Conservation (phyloP, 1,140 invertebrate species). For the Heliconius himera region DNA sequence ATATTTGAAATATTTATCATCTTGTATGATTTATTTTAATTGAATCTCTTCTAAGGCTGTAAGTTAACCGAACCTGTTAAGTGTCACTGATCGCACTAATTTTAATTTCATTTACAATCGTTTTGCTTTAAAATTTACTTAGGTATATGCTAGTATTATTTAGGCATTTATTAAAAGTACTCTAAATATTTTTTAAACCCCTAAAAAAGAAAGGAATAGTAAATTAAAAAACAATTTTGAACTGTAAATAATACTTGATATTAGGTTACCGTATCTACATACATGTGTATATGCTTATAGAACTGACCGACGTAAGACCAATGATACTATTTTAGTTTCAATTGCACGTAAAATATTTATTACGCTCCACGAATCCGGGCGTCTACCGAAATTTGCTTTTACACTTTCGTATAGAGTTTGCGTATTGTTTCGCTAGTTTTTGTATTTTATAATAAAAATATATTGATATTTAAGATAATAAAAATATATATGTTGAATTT, state of each 20-base stretch:
- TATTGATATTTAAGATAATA: neutral
- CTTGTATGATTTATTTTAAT: no score
- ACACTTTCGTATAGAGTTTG: slow-evolving; percentile 26
- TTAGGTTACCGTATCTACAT: slow-evolving; percentile 19
- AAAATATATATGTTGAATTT: no score
- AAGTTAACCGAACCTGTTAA: no score
- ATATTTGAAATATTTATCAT: no score
- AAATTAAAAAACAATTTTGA: neutral
- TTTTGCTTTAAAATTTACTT: neutral
- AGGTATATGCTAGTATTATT: neutral
- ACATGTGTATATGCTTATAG: slow-evolving; percentile 30
- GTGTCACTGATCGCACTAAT: no score
- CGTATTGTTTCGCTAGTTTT: neutral
- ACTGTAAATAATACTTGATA: neutral
- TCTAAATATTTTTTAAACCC: no score
- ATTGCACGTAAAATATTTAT: slow-evolving; percentile 78
- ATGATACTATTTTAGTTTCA: slow-evolving; percentile 67
- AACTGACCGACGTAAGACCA: slow-evolving; percentile 45
- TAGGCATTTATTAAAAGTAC: no score
- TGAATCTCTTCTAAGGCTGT: no score
- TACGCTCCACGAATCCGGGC: slow-evolving; percentile 50
- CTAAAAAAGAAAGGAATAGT: neutral
- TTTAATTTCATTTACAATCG: no score
- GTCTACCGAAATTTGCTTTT: slow-evolving; percentile 48
- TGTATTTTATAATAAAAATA: neutral